These are phyloP conservation scores for Poecile atricapillus DNA, from an alignment of 2,113 vertebrate species.

Conservation along the genomic window DNA sequence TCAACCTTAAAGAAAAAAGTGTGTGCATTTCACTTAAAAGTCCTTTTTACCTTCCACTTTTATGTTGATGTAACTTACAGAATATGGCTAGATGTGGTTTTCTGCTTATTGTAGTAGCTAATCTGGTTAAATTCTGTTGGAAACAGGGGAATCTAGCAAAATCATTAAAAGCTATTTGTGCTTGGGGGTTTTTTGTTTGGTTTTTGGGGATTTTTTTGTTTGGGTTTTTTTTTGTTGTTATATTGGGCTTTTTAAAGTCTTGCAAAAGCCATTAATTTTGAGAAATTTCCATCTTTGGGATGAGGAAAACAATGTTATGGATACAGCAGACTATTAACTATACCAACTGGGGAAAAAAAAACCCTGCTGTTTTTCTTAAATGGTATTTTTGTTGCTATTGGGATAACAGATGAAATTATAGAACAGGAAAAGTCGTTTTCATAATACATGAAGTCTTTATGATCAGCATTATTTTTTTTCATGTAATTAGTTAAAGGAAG, in stretches of 20 bases:
- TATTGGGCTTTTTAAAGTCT: not conserved
- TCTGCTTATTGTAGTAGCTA: not conserved
- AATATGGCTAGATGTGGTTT: not conserved
- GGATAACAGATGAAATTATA: not conserved
- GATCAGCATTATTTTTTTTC: not conserved
- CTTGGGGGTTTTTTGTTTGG: not conserved
- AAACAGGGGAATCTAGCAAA: not conserved
- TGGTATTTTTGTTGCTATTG: not conserved
- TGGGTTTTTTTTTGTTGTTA: not conserved
- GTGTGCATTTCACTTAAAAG: not conserved
- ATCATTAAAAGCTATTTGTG: not conserved
- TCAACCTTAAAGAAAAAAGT: not conserved
- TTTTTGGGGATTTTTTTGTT: not conserved
- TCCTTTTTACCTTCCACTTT: not conserved
- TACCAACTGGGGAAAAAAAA: not conserved
- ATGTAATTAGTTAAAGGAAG: not conserved
- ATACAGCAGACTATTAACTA: not conserved
- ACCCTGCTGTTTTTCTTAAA: not conserved
- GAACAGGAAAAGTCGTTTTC: not conserved
- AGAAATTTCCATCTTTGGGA: not conserved
- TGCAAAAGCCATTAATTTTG: not conserved
- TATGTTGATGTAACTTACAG: not conserved
- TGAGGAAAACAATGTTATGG: not conserved
- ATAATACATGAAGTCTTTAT: not conserved
- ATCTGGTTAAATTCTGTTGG: not conserved